These are phyloP conservation scores for Cyclophora albipunctata DNA, from an alignment of 2,888 invertebrate genomes.

Conservation along the genomic window DNA sequence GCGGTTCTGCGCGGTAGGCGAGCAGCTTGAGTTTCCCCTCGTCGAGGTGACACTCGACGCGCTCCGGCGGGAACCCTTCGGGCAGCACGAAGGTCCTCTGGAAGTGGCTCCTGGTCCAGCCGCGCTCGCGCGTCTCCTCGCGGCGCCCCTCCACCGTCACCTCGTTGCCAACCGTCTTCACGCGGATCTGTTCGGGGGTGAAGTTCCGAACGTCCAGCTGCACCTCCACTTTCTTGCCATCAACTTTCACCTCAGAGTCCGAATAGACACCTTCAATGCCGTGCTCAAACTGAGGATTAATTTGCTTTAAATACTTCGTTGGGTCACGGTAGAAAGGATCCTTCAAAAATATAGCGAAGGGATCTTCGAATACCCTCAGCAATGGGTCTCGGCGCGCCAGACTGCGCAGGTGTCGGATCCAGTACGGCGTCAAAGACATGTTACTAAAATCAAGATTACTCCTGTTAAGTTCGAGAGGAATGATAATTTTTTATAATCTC, in stretches of 20 bases:
- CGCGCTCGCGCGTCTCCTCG: slow-evolving; percentile 84
- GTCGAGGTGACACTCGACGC: slow-evolving; percentile 83
- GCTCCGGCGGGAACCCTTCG: slow-evolving; percentile 82
- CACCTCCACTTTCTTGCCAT: slow-evolving; percentile 82
- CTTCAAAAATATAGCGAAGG: slow-evolving; percentile 42
- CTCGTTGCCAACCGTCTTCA: slow-evolving; percentile 83
- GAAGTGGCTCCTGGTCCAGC: slow-evolving; percentile 84
- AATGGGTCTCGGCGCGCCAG: slow-evolving; percentile 51
- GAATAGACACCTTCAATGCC: slow-evolving; percentile 69
- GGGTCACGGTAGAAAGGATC: slow-evolving; percentile 65
- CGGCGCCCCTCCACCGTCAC: slow-evolving; percentile 87
- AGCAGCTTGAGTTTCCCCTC: slow-evolving; percentile 83
- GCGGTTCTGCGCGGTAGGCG: slow-evolving; percentile 72
- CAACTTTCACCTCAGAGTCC: slow-evolving; percentile 72
- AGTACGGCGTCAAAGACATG: slow-evolving; percentile 65
- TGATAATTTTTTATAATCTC: slow-evolving; percentile 12
- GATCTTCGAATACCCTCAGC: slow-evolving; percentile 47
- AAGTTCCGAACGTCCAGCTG: slow-evolving; percentile 86
- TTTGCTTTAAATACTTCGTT: slow-evolving; percentile 44
- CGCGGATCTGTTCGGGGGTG: slow-evolving; percentile 84
- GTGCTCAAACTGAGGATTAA: slow-evolving; percentile 41
- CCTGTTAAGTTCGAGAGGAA: neutral
- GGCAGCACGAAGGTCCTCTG: slow-evolving; percentile 84
- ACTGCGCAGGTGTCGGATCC: slow-evolving; percentile 61
- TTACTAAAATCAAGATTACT: slow-evolving; percentile 11